Evolutionary conservation across 1,140 invertebrate genomes (phyloP), one percentile per base, ranked within the genome.

Genomic region (Plutomurus gul): DNA sequence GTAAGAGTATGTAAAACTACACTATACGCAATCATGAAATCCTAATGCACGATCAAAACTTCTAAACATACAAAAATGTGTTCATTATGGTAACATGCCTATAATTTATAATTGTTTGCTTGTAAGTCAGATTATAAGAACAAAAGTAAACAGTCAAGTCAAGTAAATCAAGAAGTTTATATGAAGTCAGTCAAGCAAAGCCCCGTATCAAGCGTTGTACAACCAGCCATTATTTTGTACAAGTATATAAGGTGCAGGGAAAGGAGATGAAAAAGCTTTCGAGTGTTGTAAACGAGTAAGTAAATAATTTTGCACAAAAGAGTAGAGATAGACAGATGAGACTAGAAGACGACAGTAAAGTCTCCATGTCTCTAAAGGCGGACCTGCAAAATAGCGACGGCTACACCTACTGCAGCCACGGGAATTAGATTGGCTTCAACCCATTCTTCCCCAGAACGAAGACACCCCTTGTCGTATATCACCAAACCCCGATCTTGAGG

Each of bases 391-490:
- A 96, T 90, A 84, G 94, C 92, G 81, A 95, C 90, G 78, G 90
- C 92, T 76, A 98, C 92, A 77, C 93, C 90, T 46, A 92, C 91
- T 72, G 92, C 93, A 40, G 95, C 94, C 27, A 97, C 95, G 81
- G 93, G 92, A 73, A 96, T 90, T 78, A 97, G 89, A 88, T 98
- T 96, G 83, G 92, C 90, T 87, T 98, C 95, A 82, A 98, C 89
- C 96, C 96, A 98, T 86, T 96, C 94, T 87, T 97, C 95, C 74
- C 93, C 95, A 78, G 95, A 93, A 81, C 93, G 90, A 83, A 98
- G 89, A 87, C 97, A 99, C 75, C 97, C 97, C 51, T 94, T 92
- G 86, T 96, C 95, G 89, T 96, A 96, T 86, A 98, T 98, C 39
- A 87, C 84, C 37, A 85, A 82, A 86, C 93, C 92, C 80, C 93